These are phyloP conservation scores for Nematopogon swammerdamellus DNA, from an alignment of 2,888 invertebrate genomes.

Conservation along the genomic window DNA sequence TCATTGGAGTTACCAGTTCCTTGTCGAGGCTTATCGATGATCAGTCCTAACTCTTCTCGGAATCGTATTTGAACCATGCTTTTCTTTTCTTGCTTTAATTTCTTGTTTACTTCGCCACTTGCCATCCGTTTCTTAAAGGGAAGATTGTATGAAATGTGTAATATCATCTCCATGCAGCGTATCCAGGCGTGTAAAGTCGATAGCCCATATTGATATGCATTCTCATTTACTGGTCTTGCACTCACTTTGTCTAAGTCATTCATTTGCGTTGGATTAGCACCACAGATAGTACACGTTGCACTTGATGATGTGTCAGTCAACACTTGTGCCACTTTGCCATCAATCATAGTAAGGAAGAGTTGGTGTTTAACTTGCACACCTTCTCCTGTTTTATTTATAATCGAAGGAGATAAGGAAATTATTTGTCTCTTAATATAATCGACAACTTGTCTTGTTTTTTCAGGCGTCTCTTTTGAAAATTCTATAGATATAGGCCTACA, in stretches of 20 bases:
- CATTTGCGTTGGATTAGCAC: slow-evolving; percentile 12
- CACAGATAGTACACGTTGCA: slow-evolving; percentile 8
- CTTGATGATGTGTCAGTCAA: slow-evolving; percentile 10
- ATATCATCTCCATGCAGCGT: slow-evolving; percentile 9
- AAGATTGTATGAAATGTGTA: slow-evolving; percentile 11
- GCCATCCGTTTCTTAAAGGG: slow-evolving; percentile 4
- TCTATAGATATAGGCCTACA: slow-evolving; percentile 8
- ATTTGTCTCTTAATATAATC: slow-evolving; percentile 9
- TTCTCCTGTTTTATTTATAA: slow-evolving; percentile 9
- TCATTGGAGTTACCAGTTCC: slow-evolving; percentile 11
- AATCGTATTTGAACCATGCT: slow-evolving; percentile 1
- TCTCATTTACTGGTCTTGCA: slow-evolving; percentile 4
- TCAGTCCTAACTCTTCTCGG: not conserved
- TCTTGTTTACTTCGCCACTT: not conserved
- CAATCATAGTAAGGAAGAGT: slow-evolving; percentile 16
- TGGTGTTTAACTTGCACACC: slow-evolving; percentile 10
- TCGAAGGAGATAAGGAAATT: slow-evolving; percentile 6
- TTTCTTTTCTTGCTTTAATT: not conserved
- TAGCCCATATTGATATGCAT: slow-evolving; percentile 6
- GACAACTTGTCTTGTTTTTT: slow-evolving; percentile 11
- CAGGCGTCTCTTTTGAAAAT: slow-evolving; percentile 12
- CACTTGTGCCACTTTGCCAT: slow-evolving; percentile 13
- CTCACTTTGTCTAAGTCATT: slow-evolving; percentile 10
- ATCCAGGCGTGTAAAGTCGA: slow-evolving; percentile 11
- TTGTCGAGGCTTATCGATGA: slow-evolving; percentile 9